These are phyloP conservation scores for Chaitophorus viminalis DNA, from an alignment of 2,888 invertebrate genomes.

Conservation along the genomic window DNA sequence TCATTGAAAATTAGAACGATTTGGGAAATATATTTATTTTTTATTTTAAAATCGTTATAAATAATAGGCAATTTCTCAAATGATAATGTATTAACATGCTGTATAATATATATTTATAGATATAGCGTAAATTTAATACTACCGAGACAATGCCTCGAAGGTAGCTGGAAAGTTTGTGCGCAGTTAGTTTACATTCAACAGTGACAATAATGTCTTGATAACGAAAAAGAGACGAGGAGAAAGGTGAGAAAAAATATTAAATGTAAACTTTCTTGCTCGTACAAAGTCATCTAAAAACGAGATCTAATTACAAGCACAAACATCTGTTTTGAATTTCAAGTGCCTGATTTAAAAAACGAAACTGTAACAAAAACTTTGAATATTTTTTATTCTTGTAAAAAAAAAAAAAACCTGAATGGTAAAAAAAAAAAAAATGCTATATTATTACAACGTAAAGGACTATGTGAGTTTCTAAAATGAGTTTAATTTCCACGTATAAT, in stretches of 20 bases:
- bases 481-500: not conserved
- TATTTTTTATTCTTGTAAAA: slow-evolving; percentile 4
- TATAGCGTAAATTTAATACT: not conserved
- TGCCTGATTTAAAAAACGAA: slow-evolving; percentile 45
- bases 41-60: too few species aligned
- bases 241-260: slow-evolving; percentile 35
- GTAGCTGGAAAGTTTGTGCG: slow-evolving; percentile 22
- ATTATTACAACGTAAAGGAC: not conserved
- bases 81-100: too few species aligned
- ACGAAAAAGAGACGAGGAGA: not conserved
- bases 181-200: slow-evolving; percentile 6
- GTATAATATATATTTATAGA: too few species aligned
- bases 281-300: slow-evolving; percentile 33
- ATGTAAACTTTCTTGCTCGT: slow-evolving; percentile 29
- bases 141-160: not conserved
- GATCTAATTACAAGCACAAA: slow-evolving; percentile 52
- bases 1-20: too few species aligned
- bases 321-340: slow-evolving; percentile 52
- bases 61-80: too few species aligned
- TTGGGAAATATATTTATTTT: too few species aligned
- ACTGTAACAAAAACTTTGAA: slow-evolving; percentile 46
- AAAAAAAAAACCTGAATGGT: not conserved
- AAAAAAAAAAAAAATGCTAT: not conserved
- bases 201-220: slow-evolving; percentile 13
- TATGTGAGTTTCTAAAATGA: not conserved